Conservation (phyloP, 2,797 vertebrate genomes). For the Cryptoblepharus egeriae region DNA sequence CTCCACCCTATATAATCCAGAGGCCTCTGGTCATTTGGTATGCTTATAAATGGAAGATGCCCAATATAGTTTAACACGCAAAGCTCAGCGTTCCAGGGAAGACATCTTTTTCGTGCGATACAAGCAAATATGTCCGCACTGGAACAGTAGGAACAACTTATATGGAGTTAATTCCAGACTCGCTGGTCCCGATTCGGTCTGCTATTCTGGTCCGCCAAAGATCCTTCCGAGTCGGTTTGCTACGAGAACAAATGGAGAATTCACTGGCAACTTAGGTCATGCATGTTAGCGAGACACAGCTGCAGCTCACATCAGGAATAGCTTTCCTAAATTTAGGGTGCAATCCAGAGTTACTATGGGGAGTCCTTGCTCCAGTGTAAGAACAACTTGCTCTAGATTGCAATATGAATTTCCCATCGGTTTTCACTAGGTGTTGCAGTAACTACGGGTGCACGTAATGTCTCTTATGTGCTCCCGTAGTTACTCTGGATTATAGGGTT, state of each 20-base stretch:
- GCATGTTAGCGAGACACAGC: conserved; percentile 35
- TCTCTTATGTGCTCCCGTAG: no score
- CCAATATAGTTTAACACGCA: conserved; percentile 34
- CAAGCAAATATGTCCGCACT: neutral
- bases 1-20: no score
- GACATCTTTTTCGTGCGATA: conserved; percentile 28
- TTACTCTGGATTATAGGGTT: no score
- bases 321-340: conserved; percentile 21
- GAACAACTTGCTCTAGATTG: no score
- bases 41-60: conserved; percentile 43
- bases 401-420: no score
- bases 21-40: no score
- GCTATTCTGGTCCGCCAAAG: conserved; percentile 5
- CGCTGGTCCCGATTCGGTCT: conserved; percentile 1
- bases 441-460: no score
- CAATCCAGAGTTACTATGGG: no score
- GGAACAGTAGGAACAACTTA: conserved; percentile 1
- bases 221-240: conserved; percentile 44
- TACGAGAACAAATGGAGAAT: conserved; percentile 34
- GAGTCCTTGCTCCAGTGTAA: no score
- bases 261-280: conserved; percentile 29
- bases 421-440: no score
- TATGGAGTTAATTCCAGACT: conserved; percentile 28
- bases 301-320: conserved; percentile 29
- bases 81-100: conserved; percentile 41